phyloP scores from a whole-genome alignment of 2,113 vertebrate genomes.

The Ovis canadensis region DNA sequence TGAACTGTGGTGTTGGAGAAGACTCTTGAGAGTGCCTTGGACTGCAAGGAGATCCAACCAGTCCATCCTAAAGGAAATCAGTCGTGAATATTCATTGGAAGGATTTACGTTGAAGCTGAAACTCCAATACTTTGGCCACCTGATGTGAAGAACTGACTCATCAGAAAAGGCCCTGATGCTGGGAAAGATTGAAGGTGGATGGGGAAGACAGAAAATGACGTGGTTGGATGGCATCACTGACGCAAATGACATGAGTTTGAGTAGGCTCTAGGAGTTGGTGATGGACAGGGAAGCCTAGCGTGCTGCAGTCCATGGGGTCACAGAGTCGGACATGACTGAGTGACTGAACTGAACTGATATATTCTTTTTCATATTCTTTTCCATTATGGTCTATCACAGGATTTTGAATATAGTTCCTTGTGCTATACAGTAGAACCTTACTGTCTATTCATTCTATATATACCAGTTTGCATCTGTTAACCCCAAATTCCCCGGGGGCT shows the following conservation, averaged over 20 bases:
- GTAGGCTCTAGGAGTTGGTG: background rate
- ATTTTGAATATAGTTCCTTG: background rate
- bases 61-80: background rate
- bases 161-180: background rate
- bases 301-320: background rate
- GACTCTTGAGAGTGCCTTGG: background rate
- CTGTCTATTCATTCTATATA: background rate
- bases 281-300: background rate
- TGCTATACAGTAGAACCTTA: background rate
- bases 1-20: background rate
- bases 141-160: background rate
- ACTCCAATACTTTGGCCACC: background rate
- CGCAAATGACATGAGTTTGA: background rate
- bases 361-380: background rate
- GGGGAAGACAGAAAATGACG: background rate
- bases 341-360: background rate
- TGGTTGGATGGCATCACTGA: background rate
- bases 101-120: background rate
- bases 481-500: accelerated
- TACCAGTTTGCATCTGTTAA: background rate
- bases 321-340: background rate
- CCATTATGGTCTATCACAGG: background rate
- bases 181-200: background rate
- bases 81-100: background rate
- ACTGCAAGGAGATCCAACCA: background rate